Evolutionary conservation across 23 tunicate species (phyloP), one percentile per base, ranked within the genome.

Genomic region (Trididemnum nubilum): DNA sequence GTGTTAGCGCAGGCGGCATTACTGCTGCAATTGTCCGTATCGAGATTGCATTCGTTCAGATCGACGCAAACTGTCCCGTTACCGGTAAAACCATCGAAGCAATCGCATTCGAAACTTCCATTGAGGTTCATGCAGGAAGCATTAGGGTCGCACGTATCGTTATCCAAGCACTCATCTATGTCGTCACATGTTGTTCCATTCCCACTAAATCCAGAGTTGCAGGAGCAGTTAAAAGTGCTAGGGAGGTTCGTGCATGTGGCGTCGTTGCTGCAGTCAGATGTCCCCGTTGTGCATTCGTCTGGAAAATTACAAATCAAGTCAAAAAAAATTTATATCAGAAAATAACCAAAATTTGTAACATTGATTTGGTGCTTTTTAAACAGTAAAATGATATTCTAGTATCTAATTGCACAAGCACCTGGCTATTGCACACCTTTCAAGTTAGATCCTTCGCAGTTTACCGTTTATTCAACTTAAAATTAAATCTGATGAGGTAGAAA

Each of bases 261-360:
- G 63, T 81, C 70, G 28, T 33, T 29, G 49, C 29, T 23, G 38
- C 85, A 81, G 33, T 80, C 28, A 19, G 29, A 5, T 24, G 82
- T 75, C 19, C 39, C 35, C 9, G 18, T 31, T 60, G 65, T 33
- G 49, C 89, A 85, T 85, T 85, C 89, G 51, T 87, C 82, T 36
- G 36, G 34, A 80, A 44, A 64, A 36, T 34, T 33, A 71, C 82
- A 85, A 1, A 21, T n/a, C 32, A 39, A 77, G n/a, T n/a, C n/a
- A n/a, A n/a, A n/a, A n/a, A n/a, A 78, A n/a, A n/a, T n/a, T n/a
- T n/a, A n/a, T n/a, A n/a, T n/a, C n/a, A n/a, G n/a, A n/a, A n/a
- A n/a, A n/a, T n/a, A n/a, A n/a, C n/a, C n/a, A n/a, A n/a, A n/a
- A n/a, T n/a, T n/a, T n/a, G n/a, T n/a, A n/a, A n/a, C n/a, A n/a